These are phyloP conservation scores for Chloropsis cyanopogon DNA, from an alignment of 2,113 vertebrate genomes.

Conservation along the genomic window DNA sequence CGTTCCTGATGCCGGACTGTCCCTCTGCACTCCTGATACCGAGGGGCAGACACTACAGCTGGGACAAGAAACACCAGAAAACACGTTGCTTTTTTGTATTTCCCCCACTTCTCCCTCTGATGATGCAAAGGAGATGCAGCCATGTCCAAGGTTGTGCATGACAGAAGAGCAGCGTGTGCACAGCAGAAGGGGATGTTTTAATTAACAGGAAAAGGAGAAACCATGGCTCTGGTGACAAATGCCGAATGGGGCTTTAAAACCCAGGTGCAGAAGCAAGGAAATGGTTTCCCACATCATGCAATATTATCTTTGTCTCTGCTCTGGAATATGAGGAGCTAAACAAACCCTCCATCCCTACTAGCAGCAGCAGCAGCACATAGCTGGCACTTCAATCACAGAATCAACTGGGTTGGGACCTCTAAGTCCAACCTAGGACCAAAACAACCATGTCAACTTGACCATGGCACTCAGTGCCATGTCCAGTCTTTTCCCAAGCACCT, in stretches of 20 bases:
- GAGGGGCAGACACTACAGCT: neutral
- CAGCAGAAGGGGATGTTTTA: neutral
- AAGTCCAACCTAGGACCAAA: no score
- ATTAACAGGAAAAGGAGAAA: neutral
- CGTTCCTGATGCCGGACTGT: neutral
- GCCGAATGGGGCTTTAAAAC: neutral
- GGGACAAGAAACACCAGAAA: neutral
- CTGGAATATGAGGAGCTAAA: no score
- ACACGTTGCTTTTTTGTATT: accelerated
- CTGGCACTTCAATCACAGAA: no score
- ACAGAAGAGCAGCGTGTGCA: neutral
- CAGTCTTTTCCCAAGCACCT: no score
- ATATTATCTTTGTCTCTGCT: neutral
- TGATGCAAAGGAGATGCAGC: neutral
- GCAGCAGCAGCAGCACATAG: no score
- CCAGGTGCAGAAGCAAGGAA: neutral
- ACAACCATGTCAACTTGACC: no score
- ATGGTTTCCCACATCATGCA: neutral
- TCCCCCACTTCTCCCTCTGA: neutral
- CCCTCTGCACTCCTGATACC: accelerated
- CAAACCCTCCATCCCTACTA: no score
- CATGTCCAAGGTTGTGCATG: no score
- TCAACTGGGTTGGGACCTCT: no score
- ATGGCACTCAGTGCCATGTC: no score
- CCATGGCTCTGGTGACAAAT: neutral